Evolutionary conservation across 1,140 invertebrate genomes (phyloP).

Genomic region (Bombyx mori): DNA sequence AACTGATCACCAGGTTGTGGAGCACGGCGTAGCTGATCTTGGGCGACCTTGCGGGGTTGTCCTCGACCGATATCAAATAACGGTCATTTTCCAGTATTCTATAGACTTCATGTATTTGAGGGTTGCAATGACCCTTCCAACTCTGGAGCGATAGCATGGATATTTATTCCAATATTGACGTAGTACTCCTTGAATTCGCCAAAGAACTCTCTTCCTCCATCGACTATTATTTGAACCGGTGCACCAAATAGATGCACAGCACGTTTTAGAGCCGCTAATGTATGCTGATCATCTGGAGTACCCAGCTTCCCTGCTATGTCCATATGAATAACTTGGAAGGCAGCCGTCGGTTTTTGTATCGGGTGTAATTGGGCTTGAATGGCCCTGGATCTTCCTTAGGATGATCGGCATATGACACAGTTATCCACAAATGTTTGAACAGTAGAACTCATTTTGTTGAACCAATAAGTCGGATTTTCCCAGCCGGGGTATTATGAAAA

Average conservation of each 20-base stretch:
- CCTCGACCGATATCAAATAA: background rate
- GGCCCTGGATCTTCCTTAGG: conserved; percentile 19
- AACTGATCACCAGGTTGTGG: background rate
- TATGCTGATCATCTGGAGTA: conserved; percentile 5
- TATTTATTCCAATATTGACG: background rate
- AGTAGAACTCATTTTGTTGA: conserved; percentile 19
- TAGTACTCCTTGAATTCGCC: background rate
- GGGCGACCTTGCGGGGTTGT: background rate
- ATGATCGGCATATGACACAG: conserved; percentile 21
- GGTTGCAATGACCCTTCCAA: background rate
- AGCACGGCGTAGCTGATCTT: background rate
- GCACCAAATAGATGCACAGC: conserved; percentile 2
- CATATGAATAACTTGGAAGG: conserved; percentile 25
- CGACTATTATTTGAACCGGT: background rate
- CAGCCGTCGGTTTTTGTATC: conserved; percentile 24
- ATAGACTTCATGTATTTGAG: background rate
- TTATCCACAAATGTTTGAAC: conserved; percentile 23
- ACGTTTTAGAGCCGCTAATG: background rate
- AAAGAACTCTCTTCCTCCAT: background rate
- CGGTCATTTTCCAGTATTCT: background rate
- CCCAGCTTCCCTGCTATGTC: conserved; percentile 33
- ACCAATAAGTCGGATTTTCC: conserved; percentile 19
- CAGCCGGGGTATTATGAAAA: background rate
- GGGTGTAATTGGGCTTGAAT: conserved; percentile 26
- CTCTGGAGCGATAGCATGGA: background rate